Evolutionary conservation across 1,140 invertebrate genomes (phyloP), one percentile per base, ranked within the genome.

Genomic region (Laupala kohalensis): DNA sequence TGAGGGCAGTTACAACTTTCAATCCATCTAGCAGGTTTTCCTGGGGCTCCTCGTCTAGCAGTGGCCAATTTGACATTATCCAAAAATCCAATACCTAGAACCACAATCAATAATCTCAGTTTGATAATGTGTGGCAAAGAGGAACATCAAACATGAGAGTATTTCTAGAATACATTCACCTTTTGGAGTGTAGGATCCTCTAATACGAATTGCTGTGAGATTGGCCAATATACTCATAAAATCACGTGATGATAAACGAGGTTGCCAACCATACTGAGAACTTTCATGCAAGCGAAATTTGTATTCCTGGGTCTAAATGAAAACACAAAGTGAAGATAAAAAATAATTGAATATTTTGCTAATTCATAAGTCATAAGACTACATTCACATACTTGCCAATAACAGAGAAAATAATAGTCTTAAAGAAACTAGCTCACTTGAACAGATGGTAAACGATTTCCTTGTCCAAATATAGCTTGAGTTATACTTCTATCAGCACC

Each of bases 141-240:
- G 19, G 4, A 4, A 53, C 9, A 53, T 53, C 9, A 53, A 53
- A 53, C 37, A 53, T 19, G 1, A 19, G 4, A 53, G 9, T 53
- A 19, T 4, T 53, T 53, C 37, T 71, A n/a, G n/a, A n/a, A n/a
- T n/a, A n/a, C n/a, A n/a, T 13, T 73, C 78, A 88, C 89, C 84
- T 84, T 85, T 85, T 75, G 88, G 85, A 4, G 90, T 90, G 78
- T 97, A 99, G 0, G 94, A 97, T 30, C 89, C 96, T 53, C 94
- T 86, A 71, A 99, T 96, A 83, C 94, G 96, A 67, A 99, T 92
- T 0, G 94, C 88, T 0, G 95, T 98, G 25, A 99, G 77, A 80
- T 99, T 97, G 6, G 94, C 89, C 1, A 99, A 82, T 62, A 99
- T 87, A 0, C 91, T 92, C 78, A 98, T 93, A 77, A 97, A 98